These are phyloP conservation scores for Agapornis canus DNA, from an alignment of 2,797 vertebrate species.

Conservation along the genomic window DNA sequence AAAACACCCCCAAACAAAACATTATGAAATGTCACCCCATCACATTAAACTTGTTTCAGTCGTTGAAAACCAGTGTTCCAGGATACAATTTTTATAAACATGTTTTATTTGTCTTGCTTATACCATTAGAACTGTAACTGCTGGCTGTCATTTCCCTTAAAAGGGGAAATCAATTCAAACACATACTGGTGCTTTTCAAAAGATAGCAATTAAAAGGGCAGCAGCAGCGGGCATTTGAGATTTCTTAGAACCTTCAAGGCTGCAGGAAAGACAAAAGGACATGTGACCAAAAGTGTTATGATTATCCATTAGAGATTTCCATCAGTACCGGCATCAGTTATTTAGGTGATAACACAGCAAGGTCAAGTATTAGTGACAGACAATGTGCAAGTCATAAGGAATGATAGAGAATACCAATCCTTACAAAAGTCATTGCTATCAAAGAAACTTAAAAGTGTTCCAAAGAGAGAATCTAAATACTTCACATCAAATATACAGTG, in stretches of 20 bases:
- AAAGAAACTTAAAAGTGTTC: constrained; percentile 75
- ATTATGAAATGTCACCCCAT: constrained; percentile 12
- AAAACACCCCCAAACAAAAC: background rate
- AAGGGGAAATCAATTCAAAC: constrained; percentile 78
- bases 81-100: constrained; percentile 82
- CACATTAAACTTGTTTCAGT: constrained; percentile 26
- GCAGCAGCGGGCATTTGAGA: constrained; percentile 78
- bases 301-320: constrained; percentile 77
- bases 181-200: constrained; percentile 82
- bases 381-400: constrained; percentile 79
- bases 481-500: constrained; percentile 81
- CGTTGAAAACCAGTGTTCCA: constrained; percentile 79
- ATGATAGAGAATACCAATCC: constrained; percentile 77
- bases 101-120: constrained; percentile 82
- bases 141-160: constrained; percentile 79
- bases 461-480: constrained; percentile 75
- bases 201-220: constrained; percentile 81
- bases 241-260: constrained; percentile 79
- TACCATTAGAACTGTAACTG: constrained; percentile 79
- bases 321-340: constrained; percentile 81
- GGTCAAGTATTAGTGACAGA: constrained; percentile 80
- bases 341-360: constrained; percentile 78
- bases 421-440: constrained; percentile 79
- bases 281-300: constrained; percentile 79
- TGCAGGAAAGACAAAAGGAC: constrained; percentile 75